Evolutionary conservation across 1,140 invertebrate species (phyloP).

Genomic region (Ceratina japonica): DNA sequence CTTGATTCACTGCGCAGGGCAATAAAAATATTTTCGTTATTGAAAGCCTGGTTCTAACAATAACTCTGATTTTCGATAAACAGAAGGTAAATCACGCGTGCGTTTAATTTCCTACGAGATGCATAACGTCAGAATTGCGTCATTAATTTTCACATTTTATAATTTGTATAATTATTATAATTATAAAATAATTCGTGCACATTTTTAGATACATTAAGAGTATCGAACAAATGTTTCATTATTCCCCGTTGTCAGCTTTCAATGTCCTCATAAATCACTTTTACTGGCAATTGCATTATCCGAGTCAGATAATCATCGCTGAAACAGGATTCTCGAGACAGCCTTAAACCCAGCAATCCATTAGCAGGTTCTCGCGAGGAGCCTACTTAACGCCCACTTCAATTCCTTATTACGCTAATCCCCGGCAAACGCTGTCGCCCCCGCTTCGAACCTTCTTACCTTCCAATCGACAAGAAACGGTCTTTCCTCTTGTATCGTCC

Average conservation of each 20-base stretch:
- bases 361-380: background rate
- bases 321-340: background rate
- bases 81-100: background rate
- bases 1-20: background rate
- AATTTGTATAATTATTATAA: too few species aligned
- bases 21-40: background rate
- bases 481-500: background rate
- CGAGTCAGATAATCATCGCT: background rate
- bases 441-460: slow-evolving; percentile 3
- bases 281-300: background rate
- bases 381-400: background rate
- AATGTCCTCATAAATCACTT: background rate
- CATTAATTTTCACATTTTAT: too few species aligned
- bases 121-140: too few species aligned
- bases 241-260: background rate
- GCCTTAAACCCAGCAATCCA: background rate
- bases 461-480: slow-evolving; percentile 18
- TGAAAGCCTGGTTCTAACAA: background rate
- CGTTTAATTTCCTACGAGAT: background rate
- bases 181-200: too few species aligned
- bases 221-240: too few species aligned
- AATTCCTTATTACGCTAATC: slow-evolving; percentile 28
- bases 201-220: too few species aligned
- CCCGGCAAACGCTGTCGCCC: background rate
- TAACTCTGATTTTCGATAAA: background rate